phyloP scores from a whole-genome alignment of 37 sponge, comb jelly and placozoan genomes.

The Ephydatia muelleri region DNA sequence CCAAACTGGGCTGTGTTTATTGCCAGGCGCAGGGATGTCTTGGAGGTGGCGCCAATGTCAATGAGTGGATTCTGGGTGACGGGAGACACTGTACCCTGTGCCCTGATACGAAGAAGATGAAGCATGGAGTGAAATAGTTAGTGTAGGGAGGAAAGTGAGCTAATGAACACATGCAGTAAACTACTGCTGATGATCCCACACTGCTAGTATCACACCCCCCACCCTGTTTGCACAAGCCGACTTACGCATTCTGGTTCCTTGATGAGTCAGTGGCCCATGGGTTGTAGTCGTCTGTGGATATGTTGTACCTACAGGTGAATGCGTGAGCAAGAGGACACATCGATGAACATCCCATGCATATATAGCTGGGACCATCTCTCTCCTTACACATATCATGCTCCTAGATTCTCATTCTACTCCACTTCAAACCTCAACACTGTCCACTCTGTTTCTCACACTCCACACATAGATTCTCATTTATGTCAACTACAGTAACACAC shows the following conservation, averaged over 20 bases:
- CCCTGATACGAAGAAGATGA: conserved; percentile 23
- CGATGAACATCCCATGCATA: background rate
- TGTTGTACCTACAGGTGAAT: conserved; percentile 85
- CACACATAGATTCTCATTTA: too few relatives aligned
- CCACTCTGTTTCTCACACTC: too few relatives aligned
- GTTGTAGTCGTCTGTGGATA: conserved; percentile 98
- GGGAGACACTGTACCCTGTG: conserved; percentile 69
- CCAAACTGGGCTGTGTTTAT: conserved; percentile 98
- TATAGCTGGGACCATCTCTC: background rate
- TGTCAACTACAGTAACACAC: too few relatives aligned
- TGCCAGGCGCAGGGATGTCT: conserved; percentile 86
- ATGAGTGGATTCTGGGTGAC: conserved; percentile 90
- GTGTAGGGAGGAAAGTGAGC: background rate
- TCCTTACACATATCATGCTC: background rate
- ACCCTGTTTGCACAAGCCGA: background rate
- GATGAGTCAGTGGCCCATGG: conserved; percentile 85
- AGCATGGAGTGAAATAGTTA: background rate
- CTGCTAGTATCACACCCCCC: background rate
- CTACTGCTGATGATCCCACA: background rate
- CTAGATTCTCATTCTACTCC: too few relatives aligned
- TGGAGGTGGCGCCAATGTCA: conserved; percentile 80
- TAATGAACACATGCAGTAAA: background rate
- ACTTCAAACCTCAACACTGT: too few relatives aligned
- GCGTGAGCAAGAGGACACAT: background rate
- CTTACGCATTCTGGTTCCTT: conserved; percentile 81